A percentile compares a stretch with the other conserved stretches of the same genome.
These are phyloP conservation scores for Lampris megalopsis DNA, from an alignment of 2,113 vertebrate species.

Conservation along the genomic window DNA sequence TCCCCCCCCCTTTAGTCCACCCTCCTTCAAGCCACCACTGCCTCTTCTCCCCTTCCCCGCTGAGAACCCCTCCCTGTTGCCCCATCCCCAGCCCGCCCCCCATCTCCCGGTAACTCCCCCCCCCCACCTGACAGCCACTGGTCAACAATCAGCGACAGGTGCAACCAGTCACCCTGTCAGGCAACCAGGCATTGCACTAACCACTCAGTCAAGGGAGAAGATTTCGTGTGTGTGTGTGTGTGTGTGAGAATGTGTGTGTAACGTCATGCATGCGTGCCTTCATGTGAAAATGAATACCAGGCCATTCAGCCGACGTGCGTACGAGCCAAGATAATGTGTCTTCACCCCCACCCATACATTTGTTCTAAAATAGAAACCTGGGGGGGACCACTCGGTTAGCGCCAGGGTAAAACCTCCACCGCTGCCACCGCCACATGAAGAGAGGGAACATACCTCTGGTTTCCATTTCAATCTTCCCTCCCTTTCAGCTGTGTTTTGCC, in stretches of 20 bases:
- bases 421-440: constrained; percentile 62
- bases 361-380: constrained; percentile 47
- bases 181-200: too few species aligned
- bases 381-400: constrained; percentile 24
- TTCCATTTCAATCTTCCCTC: constrained; percentile 20
- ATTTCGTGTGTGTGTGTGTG: not conserved
- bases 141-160: constrained; percentile 72
- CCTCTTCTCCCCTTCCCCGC: too few species aligned
- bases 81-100: too few species aligned
- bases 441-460: constrained; percentile 52
- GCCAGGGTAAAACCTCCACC: constrained; percentile 29
- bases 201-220: constrained; percentile 40
- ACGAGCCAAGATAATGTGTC: constrained; percentile 47
- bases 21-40: too few species aligned
- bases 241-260: not conserved
- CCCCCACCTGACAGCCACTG: constrained; percentile 30
- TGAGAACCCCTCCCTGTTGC: too few species aligned
- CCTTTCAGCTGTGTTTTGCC: not conserved
- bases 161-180: constrained; percentile 19
- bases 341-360: constrained; percentile 52
- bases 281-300: constrained; percentile 65
- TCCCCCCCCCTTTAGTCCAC: not conserved
- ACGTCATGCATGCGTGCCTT: constrained; percentile 37
- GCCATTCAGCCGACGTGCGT: constrained; percentile 48
- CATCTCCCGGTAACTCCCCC: not conserved